phyloP scores from a whole-genome alignment of 2,888 invertebrate species.

The Leptopterna dolabrata region DNA sequence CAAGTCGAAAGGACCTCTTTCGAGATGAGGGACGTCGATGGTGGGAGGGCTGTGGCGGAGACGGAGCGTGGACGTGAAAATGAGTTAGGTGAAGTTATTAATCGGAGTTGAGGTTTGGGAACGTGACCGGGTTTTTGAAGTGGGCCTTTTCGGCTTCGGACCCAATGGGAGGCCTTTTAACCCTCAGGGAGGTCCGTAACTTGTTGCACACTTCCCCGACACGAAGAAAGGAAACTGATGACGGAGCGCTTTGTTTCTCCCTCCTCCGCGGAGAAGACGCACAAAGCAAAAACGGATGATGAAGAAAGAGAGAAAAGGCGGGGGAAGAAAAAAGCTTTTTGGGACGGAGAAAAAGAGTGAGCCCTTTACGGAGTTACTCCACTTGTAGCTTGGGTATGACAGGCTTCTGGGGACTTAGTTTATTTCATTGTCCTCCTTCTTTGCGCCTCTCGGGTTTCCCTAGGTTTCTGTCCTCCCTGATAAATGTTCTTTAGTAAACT shows the following conservation, averaged over 20 bases:
- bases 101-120: constrained; percentile 34
- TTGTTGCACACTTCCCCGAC: constrained; percentile 13
- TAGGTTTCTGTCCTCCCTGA: constrained; percentile 41
- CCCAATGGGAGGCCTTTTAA: neutral
- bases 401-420: constrained; percentile 51
- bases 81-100: constrained; percentile 33
- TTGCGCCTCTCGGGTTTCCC: constrained; percentile 25
- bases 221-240: constrained; percentile 22
- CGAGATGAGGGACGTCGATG: neutral
- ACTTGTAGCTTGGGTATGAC: constrained; percentile 45
- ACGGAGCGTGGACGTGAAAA: neutral
- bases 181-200: constrained; percentile 6
- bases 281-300: neutral
- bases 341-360: neutral
- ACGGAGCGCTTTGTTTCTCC: constrained; percentile 36
- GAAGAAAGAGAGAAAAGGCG: neutral
- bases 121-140: constrained; percentile 14
- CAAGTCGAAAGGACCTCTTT: neutral
- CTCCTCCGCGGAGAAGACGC: neutral
- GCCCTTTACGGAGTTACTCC: constrained; percentile 40
- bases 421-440: constrained; percentile 46
- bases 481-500: constrained; percentile 50
- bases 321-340: neutral
- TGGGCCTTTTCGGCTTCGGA: neutral
- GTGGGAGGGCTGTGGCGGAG: neutral